phyloP scores from a whole-genome alignment of 2,888 invertebrate species.

The Leptinotarsa rubiginosa region DNA sequence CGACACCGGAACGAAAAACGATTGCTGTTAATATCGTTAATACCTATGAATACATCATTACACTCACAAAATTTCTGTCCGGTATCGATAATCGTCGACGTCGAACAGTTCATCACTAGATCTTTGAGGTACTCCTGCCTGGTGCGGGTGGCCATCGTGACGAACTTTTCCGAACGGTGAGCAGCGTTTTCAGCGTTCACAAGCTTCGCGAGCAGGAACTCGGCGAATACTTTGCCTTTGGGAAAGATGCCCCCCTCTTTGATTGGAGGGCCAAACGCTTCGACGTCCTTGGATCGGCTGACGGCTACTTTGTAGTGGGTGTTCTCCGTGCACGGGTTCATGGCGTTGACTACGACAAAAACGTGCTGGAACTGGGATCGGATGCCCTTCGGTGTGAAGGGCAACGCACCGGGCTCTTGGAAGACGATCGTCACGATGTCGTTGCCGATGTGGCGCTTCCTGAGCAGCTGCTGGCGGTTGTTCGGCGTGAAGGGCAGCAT shows the following conservation, averaged over 20 bases:
- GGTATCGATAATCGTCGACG: conserved; percentile 83
- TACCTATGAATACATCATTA: conserved; percentile 40
- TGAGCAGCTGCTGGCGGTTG: conserved; percentile 91
- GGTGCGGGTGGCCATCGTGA: conserved; percentile 95
- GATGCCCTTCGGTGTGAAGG: conserved; percentile 94
- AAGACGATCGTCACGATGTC: conserved; percentile 98
- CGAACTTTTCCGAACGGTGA: conserved; percentile 95
- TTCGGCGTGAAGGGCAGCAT: conserved; percentile 96
- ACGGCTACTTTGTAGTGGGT: conserved; percentile 82
- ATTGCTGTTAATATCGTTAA: conserved; percentile 17
- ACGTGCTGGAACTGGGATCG: conserved; percentile 98
- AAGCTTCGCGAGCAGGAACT: conserved; percentile 93
- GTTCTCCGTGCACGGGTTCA: conserved; percentile 91
- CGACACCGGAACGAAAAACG: conserved; percentile 31
- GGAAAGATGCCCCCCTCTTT: conserved; percentile 87
- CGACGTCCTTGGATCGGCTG: conserved; percentile 89
- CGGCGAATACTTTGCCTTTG: conserved; percentile 93
- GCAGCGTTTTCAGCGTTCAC: conserved; percentile 98
- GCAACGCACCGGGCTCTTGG: conserved; percentile 89
- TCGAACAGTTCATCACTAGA: conserved; percentile 85
- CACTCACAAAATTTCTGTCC: conserved; percentile 88
- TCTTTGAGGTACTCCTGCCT: conserved; percentile 96
- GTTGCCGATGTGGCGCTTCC: conserved; percentile 97
- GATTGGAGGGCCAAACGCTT: conserved; percentile 95
- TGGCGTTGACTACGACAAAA: conserved; percentile 89